A percentile compares a stretch with the other conserved stretches of the same genome.
Conservation (phyloP, 2,888 invertebrate genomes). For the Meandrusa payeni region DNA sequence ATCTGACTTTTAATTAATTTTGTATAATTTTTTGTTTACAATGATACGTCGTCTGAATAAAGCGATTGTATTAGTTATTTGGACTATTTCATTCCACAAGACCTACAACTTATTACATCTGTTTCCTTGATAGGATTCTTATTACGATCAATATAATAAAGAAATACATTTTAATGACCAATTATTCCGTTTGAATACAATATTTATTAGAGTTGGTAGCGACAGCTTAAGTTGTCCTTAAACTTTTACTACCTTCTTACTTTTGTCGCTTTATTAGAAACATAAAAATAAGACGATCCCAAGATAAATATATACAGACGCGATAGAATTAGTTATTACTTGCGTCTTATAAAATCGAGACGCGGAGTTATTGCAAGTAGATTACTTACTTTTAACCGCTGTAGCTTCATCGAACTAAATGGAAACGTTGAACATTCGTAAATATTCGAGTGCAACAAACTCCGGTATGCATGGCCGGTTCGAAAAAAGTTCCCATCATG, state of each 20-base stretch:
- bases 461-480: conserved; percentile 1
- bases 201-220: not conserved
- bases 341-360: conserved; percentile 3
- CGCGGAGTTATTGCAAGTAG: conserved; percentile 1
- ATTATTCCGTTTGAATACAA: not conserved
- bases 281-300: conserved; percentile 4
- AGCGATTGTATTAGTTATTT: no score
- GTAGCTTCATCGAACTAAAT: conserved; percentile 5
- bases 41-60: no score
- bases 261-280: conserved; percentile 8
- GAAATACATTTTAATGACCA: no score
- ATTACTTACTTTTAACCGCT: conserved; percentile 8
- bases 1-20: no score
- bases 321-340: conserved; percentile 1
- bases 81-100: no score
- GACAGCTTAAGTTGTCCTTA: conserved; percentile 4
- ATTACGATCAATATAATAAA: no score
- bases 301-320: not conserved
- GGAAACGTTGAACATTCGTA: conserved; percentile 9
- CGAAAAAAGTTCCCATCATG: conserved; percentile 10
- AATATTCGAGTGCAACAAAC: conserved; percentile 10
- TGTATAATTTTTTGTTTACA: no score
- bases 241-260: not conserved
- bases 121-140: no score
- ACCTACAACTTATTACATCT: no score